Evolutionary conservation across 2,113 vertebrate species (phyloP).

Genomic region (Polypterus bichir): DNA sequence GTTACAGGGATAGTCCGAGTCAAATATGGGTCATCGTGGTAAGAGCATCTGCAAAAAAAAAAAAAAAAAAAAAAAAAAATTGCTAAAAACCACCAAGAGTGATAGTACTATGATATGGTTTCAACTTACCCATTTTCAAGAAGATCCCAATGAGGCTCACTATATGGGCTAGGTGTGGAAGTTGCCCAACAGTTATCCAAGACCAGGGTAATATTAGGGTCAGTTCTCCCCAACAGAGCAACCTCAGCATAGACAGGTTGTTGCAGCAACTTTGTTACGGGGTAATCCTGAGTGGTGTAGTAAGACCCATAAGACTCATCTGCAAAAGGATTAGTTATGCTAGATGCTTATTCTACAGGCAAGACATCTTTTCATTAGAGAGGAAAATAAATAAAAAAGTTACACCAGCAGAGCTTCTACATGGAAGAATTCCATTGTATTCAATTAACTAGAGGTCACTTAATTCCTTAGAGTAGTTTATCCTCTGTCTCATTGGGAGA

Average conservation of each 20-base stretch:
- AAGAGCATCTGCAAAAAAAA: neutral
- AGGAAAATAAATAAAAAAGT: too few species aligned
- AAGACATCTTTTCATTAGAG: too few species aligned
- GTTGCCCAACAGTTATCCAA: slow-evolving; percentile 17
- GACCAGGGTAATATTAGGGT: slow-evolving; percentile 5
- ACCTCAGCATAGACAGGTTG: slow-evolving; percentile 12
- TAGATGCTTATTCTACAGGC: neutral
- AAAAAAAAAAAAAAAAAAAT: neutral
- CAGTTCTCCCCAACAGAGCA: slow-evolving; percentile 4
- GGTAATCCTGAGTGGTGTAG: slow-evolving; percentile 4
- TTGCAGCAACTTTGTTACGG: neutral
- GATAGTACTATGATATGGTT: too few species aligned
- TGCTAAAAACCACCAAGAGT: neutral
- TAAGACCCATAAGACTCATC: slow-evolving; percentile 3
- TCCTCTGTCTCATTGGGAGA: too few species aligned
- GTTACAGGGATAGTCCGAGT: neutral
- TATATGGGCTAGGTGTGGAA: neutral
- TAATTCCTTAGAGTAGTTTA: too few species aligned
- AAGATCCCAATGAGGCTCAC: slow-evolving; percentile 4
- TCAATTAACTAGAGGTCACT: too few species aligned
- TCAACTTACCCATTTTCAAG: slow-evolving; percentile 1
- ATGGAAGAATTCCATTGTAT: too few species aligned
- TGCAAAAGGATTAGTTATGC: neutral
- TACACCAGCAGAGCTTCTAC: neutral
- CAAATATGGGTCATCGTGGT: neutral